These are phyloP conservation scores for Onychorhynchus coronatus DNA, from an alignment of 2,113 vertebrate species.

Conservation along the genomic window DNA sequence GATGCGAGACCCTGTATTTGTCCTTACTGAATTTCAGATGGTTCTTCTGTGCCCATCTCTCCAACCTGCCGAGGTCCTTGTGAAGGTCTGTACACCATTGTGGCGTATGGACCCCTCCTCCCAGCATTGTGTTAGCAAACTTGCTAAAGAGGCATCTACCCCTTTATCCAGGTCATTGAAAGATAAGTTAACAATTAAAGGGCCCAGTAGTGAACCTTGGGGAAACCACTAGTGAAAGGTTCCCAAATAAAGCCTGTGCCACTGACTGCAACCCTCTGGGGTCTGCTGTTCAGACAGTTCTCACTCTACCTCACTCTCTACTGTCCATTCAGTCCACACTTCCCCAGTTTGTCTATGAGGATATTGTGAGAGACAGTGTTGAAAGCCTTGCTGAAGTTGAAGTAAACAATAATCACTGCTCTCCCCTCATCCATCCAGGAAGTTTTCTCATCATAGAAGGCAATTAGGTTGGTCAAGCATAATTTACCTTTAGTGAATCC, in stretches of 20 bases:
- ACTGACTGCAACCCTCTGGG: neutral
- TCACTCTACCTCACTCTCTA: neutral
- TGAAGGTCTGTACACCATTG: neutral
- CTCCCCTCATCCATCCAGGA: neutral
- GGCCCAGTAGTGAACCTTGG: neutral
- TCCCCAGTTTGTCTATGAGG: neutral
- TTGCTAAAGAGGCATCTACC: neutral
- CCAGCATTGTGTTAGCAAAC: neutral
- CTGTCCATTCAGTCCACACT: neutral
- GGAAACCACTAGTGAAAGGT: neutral
- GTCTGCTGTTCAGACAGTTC: neutral
- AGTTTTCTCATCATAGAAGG: neutral
- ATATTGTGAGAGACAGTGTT: neutral
- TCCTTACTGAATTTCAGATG: neutral
- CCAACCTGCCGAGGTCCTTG: fast-evolving
- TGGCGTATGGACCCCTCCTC: fast-evolving
- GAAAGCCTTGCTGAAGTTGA: neutral
- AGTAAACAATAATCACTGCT: neutral
- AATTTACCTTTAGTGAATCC: neutral
- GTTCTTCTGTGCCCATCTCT: neutral
- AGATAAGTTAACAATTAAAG: fast-evolving
- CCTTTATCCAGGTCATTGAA: neutral
- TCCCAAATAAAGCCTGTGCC: neutral
- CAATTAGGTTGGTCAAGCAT: neutral
- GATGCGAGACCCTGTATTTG: neutral